Percentiles rank a stretch among this genome's conserved stretches.
These are phyloP conservation scores for Netelia inedita DNA, from an alignment of 2,888 invertebrate genomes.

Conservation along the genomic window DNA sequence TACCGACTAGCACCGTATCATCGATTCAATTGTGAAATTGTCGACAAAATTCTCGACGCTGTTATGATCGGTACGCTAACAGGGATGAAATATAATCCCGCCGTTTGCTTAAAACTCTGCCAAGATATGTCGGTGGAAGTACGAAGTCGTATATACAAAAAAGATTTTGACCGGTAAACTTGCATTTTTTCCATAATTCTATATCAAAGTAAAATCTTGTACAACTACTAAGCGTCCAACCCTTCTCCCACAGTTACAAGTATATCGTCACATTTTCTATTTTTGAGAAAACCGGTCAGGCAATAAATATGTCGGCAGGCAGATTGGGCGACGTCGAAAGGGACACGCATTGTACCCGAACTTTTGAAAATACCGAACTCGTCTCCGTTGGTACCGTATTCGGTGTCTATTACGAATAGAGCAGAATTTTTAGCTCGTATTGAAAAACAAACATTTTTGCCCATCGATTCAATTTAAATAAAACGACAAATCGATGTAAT, in stretches of 20 bases:
- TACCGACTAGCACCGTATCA: conserved; percentile 75
- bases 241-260: conserved; percentile 75
- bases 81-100: conserved; percentile 72
- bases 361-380: conserved; percentile 73
- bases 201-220: background rate
- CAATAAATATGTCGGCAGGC: conserved; percentile 69
- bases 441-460: background rate
- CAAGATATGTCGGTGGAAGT: conserved; percentile 74
- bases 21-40: conserved; percentile 70
- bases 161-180: conserved; percentile 76
- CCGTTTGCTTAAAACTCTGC: conserved; percentile 71
- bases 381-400: conserved; percentile 74
- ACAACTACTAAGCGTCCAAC: no score
- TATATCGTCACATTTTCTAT: conserved; percentile 76
- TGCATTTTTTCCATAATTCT: background rate
- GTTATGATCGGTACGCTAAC: conserved; percentile 72
- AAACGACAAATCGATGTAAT: background rate
- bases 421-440: background rate
- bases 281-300: conserved; percentile 75
- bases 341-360: conserved; percentile 75
- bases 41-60: conserved; percentile 75
- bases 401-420: conserved; percentile 78
- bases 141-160: conserved; percentile 74
- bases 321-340: conserved; percentile 76
- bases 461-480: background rate